Base-by-base conservation (phyloP, 1,140 invertebrate species). In the Drosophila lowei region DNA sequence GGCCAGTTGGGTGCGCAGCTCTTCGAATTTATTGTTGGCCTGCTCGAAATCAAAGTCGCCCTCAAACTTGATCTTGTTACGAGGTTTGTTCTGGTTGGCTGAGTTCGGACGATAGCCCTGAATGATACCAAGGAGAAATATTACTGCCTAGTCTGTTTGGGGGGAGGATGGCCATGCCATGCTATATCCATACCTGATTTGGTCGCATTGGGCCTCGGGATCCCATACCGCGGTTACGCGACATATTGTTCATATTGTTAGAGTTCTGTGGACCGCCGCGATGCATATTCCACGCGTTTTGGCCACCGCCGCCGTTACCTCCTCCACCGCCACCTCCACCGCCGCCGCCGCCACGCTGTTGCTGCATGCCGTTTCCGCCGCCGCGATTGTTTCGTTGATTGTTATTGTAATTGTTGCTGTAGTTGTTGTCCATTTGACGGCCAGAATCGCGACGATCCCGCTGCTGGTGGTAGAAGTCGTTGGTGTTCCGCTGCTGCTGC, bases 21-120 rank as follows among this genome's bases (percentile, higher is more conserved):
- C 97, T 88, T 98, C 96, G 92, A 99, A 99, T 91, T 99, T 95
- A 30, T 96, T 97, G 92, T 99, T 99, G 7, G 98, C 97, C 91
- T 98, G 96, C 91, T 99, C 98, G 92, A 99, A 99, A 92, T 99
- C 83, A 52, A 86, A 86, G 48, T 86, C 83, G 8, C 83, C 83
- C 54, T 86, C 83, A 56, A 86, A 86, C 50, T 86, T 86, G 46
- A 86, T 86, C 60, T 86, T 86, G 61, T 86, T 86, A 15, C 83
- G 83, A 30, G 78, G 83, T 54, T 88, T 86, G 63, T 86, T 86
- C 11, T 88, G 83, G 57, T 86, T 89, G 43, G 83, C 65, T 54
- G 78, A 88, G 52, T 83, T 74, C 23, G 84, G 84, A 73, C 90
- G 88, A 73, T 79, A 91, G 54, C 84, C 84, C 86, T 90, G 53